Base-by-base conservation (phyloP, 2,113 vertebrate genomes). In the Morone saxatilis region DNA sequence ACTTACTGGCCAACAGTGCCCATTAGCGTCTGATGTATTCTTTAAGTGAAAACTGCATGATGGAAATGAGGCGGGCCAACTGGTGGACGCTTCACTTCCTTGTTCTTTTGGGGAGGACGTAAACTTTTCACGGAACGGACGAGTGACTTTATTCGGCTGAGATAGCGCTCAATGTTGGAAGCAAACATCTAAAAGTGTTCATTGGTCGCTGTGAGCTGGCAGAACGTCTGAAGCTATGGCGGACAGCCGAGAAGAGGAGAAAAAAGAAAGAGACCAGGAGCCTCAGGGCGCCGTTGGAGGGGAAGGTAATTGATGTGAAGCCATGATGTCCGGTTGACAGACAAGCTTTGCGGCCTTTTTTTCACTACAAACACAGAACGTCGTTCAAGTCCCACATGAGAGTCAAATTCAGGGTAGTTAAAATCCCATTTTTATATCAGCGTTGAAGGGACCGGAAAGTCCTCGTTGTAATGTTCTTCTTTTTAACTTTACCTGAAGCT, bases 281-380 rank as follows among this genome's bases (percentile, higher is more conserved):
- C 53, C 51, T 1, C 53, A 38, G 25, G 95, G 93, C 31, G 95
- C 95, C 2, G 85, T 43, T 41, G 94, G 94, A 1, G 94, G 94
- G 25, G 92, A 92, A 92, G 94, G 95, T 95, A 31, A 31, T 4
- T 31, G 31, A 92, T 6, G 94, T 78, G 61, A 16, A 78, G 60
- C 47, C 81, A 36, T 61, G 19, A 36, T 61, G 19, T 17, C 67
- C 3, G 25, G 8, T 54, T 20, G 2, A 31, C 14, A 13, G 0
- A 22, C 7, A 0, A n/a, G 4, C 62, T 10, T 7, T 7, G 10
- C 8, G n/a, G 7, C 45, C 9, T 41, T 14, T 31, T 25, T 17
- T 6, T 13, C 50, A 19, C 50, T 2, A 11, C n/a, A 20, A 17
- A 4, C 0, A 47, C 20, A 4, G 0, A 13, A 11, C 19, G 13